These are phyloP conservation scores for Forbesichthys papilliferus DNA, from an alignment of 2,113 vertebrate genomes.

Conservation along the genomic window DNA sequence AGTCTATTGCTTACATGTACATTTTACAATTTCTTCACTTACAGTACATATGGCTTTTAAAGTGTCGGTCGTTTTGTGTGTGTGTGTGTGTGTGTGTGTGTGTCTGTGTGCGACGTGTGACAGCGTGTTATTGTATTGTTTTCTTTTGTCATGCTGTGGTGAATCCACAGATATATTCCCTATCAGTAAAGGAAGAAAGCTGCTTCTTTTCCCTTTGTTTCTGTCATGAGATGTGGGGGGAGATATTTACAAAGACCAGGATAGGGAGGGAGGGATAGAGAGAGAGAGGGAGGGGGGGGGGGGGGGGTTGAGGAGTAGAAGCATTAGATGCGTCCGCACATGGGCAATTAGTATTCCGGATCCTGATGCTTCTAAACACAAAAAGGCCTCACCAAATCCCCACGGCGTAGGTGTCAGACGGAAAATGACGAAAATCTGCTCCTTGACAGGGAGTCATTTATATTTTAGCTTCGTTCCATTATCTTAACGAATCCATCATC, in stretches of 20 bases:
- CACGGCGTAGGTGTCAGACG: conserved; percentile 90
- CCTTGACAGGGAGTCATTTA: conserved; percentile 99
- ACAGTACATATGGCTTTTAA: conserved; percentile 19
- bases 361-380: conserved; percentile 81
- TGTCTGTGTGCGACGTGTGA: neutral
- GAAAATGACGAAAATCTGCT: conserved; percentile 99
- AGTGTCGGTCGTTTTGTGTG: conserved; percentile 2
- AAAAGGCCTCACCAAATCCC: conserved; percentile 83
- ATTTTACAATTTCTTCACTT: conserved; percentile 25
- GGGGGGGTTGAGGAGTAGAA: conserved; percentile 32
- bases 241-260: conserved; percentile 70
- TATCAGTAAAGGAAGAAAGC: conserved; percentile 24
- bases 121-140: neutral
- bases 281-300: conserved; percentile 10
- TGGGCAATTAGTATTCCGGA: conserved; percentile 83
- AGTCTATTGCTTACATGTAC: conserved; percentile 48
- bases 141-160: conserved; percentile 8
- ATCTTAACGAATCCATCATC: conserved; percentile 99
- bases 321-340: conserved; percentile 70
- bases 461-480: conserved; percentile 99
- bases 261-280: conserved; percentile 17
- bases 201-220: conserved; percentile 49
- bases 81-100: neutral
- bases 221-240: conserved; percentile 57
- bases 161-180: conserved; percentile 15